Evolutionary conservation across 2,113 vertebrate species (phyloP), one percentile per base, ranked within the genome.

Genomic region (Oostethus manadensis): DNA sequence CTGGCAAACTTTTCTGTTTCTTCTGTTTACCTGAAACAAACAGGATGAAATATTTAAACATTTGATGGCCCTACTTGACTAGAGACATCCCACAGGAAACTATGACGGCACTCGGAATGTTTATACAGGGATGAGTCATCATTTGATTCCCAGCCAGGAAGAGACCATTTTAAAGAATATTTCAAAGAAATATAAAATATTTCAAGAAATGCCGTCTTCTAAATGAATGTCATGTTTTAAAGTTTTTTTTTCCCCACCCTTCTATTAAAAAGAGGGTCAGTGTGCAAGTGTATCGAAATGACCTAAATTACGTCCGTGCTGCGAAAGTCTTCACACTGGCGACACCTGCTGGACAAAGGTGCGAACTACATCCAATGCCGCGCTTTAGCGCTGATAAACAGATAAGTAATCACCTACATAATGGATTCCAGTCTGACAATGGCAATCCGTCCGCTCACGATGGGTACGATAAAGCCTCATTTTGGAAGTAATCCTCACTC

Each of bases 1-100:
- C 67, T 70, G 87, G 76, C 94, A 98, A 61, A 84, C 38, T 44
- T 53, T 82, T 56, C 48, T 62, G 10, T 0, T 6, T 1, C 3
- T 65, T 62, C 62, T 58, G 40, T 23, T 78, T 50, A 74, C 61
- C 86, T 89, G 56, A n/a, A 14, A 56, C 20, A 70, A 64, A 62
- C 14, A 67, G 13, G 48, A 13, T 17, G 8, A 2, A 4, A 15
- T 8, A 21, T 20, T 35, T 13, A n/a, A 10, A 51, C 4, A 58
- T n/a, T 29, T 20, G 26, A 10, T 22, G 21, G 51, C 60, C 40
- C 26, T 9, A 18, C 17, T 35, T 18, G 29, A 40, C 18, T 20
- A 14, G 8, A 14, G 20, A 29, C 26, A 40, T 20, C 22, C 13
- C 11, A 33, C 13, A 16, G n/a, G 26, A 20, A 48, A 50, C 15